phyloP scores from a whole-genome alignment of 2,888 invertebrate genomes.

The Sisyra nigra region DNA sequence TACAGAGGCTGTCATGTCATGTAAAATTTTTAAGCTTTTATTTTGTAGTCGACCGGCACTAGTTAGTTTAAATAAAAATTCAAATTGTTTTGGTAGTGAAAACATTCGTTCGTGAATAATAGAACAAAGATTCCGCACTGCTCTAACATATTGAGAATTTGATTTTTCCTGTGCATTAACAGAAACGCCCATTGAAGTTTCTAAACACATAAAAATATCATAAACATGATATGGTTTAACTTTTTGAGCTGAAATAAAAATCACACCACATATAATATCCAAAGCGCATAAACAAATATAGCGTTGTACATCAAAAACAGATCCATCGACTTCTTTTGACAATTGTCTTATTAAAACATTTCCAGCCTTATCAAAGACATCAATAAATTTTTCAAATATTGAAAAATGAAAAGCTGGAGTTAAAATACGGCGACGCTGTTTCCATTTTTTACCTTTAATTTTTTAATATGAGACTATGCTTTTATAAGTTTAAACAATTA shows the following conservation, averaged over 20 bases:
- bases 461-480: too few relatives aligned
- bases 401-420: constrained; percentile 70
- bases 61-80: constrained; percentile 36
- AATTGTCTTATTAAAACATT: constrained; percentile 39
- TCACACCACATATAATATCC: constrained; percentile 43
- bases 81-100: constrained; percentile 30
- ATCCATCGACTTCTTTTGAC: constrained; percentile 22
- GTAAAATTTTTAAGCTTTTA: constrained; percentile 29
- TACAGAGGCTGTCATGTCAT: constrained; percentile 35
- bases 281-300: constrained; percentile 40
- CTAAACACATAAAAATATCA: too few relatives aligned
- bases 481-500: too few relatives aligned
- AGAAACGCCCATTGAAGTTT: constrained; percentile 54
- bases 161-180: constrained; percentile 52
- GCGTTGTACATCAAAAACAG: constrained; percentile 40
- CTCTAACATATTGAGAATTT: constrained; percentile 53
- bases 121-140: constrained; percentile 37
- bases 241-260: too few relatives aligned
- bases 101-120: constrained; percentile 18
- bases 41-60: constrained; percentile 38
- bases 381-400: constrained; percentile 54
- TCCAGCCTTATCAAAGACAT: constrained; percentile 49
- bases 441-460: constrained; percentile 39
- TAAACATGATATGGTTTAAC: too few relatives aligned
- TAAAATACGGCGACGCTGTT: constrained; percentile 46